phyloP scores from a whole-genome alignment of 1,140 invertebrate genomes.

The Latrodectus geometricus region DNA sequence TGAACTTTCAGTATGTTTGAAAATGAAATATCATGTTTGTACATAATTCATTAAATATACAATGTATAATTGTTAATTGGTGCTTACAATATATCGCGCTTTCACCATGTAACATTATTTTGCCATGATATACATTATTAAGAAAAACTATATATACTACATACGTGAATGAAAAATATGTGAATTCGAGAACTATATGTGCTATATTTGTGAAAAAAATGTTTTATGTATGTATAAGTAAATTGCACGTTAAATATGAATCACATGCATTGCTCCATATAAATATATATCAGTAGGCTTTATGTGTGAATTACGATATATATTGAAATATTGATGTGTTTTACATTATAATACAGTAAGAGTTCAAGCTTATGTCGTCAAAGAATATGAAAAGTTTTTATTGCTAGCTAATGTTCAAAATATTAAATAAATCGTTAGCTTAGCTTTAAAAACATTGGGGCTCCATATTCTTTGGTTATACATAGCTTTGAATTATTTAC shows the following conservation, averaged over 20 bases:
- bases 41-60: too few species aligned
- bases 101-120: too few species aligned
- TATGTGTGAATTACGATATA: neutral
- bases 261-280: neutral
- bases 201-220: too few species aligned
- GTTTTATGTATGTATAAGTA: neutral
- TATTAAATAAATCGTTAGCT: neutral
- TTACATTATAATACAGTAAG: neutral
- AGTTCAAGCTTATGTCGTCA: neutral
- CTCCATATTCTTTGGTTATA: constrained; percentile 40
- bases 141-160: too few species aligned
- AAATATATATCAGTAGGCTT: neutral
- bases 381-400: constrained; percentile 50
- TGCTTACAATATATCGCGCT: too few species aligned
- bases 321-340: neutral
- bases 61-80: too few species aligned
- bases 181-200: too few species aligned
- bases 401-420: neutral
- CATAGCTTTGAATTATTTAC: neutral
- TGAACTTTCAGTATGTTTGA: too few species aligned
- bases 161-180: too few species aligned
- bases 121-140: too few species aligned
- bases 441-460: constrained; percentile 46
- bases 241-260: neutral
- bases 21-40: too few species aligned